phyloP scores from a whole-genome alignment of 2,113 vertebrate genomes.

The Kobus ellipsiprymnus region DNA sequence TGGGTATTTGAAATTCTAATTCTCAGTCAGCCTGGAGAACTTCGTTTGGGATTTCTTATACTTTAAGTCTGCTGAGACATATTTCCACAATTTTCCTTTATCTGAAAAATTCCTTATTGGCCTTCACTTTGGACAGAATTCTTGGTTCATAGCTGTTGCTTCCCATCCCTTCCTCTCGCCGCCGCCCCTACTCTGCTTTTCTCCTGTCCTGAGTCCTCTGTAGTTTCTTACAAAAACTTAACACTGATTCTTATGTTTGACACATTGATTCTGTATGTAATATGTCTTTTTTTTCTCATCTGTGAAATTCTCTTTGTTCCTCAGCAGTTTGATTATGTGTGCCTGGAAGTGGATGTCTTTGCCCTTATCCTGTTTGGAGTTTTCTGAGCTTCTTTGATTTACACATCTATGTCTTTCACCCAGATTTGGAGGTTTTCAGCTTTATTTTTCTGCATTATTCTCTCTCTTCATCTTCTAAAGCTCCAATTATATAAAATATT shows the following conservation, averaged over 20 bases:
- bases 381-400: not conserved
- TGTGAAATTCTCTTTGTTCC: not conserved
- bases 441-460: not conserved
- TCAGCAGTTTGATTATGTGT: not conserved
- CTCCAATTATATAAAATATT: not conserved
- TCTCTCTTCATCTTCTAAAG: not conserved
- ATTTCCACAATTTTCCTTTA: not conserved
- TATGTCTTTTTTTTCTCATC: not conserved
- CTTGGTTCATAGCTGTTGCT: not conserved
- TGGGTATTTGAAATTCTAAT: not conserved
- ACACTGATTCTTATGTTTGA: not conserved
- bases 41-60: not conserved
- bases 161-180: rapidly evolving
- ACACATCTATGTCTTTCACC: not conserved
- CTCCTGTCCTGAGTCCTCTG: not conserved
- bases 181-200: rapidly evolving
- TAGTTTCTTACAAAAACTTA: not conserved
- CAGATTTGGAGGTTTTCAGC: not conserved
- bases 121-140: not conserved
- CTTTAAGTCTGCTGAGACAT: not conserved
- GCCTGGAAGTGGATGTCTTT: not conserved
- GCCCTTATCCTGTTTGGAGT: not conserved
- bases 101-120: not conserved
- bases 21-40: not conserved
- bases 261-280: not conserved